These are phyloP conservation scores for Cecidostiba fungosa DNA, from an alignment of 2,888 invertebrate species.

Conservation along the genomic window DNA sequence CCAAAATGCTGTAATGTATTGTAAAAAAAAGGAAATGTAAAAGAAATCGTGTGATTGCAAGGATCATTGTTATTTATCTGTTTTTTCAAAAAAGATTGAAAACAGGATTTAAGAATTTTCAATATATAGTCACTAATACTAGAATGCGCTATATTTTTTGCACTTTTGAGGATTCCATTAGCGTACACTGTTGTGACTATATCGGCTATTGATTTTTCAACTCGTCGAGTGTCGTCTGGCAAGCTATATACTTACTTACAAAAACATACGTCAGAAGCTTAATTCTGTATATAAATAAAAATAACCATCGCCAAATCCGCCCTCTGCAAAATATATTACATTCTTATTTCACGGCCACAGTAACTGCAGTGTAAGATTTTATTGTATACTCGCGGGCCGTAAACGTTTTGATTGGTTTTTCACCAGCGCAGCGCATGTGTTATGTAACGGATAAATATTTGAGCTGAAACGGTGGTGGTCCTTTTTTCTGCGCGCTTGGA, in stretches of 20 bases:
- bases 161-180: constrained; percentile 1
- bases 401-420: neutral
- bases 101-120: neutral
- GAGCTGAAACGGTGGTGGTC: neutral
- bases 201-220: constrained; percentile 6
- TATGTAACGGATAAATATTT: neutral
- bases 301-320: neutral
- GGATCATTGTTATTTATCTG: no score
- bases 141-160: neutral
- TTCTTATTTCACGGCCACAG: neutral
- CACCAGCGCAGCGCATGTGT: neutral
- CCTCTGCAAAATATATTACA: neutral
- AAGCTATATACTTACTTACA: neutral
- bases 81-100: neutral
- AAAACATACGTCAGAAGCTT: no score
- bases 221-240: neutral
- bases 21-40: no score
- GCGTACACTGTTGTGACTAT: neutral
- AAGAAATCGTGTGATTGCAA: no score
- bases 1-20: no score
- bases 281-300: no score
- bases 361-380: neutral
- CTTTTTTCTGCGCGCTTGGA: neutral
- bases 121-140: neutral
- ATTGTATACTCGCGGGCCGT: neutral